Base-by-base conservation (phyloP, 2,888 invertebrate species). In the Rambutsinella grinnellia region DNA sequence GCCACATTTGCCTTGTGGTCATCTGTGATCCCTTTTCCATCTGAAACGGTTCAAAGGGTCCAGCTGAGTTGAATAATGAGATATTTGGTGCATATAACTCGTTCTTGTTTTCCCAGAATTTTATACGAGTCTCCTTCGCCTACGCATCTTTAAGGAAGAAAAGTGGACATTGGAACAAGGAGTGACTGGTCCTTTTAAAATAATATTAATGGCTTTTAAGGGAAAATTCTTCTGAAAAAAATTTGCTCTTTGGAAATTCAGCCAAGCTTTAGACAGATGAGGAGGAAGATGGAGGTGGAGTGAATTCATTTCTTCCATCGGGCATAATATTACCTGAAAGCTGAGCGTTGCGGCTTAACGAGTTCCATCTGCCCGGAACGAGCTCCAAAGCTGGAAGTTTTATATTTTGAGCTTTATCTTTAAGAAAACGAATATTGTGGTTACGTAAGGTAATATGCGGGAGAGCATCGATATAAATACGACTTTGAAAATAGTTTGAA, bases 301-400 rank as follows among this genome's bases (percentile, higher is more conserved):
- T 56, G 19, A 17, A 57, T n/a, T 23, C 10, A 21, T 17, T n/a
- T n/a, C n/a, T 2, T 17, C 21, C 53, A 21, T 53, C 13, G 21
- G 57, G 72, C 46, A 71, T 71, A 71, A 51, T 57, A 57, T 72
- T 78, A 72, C 78, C 72, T 78, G 78, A 74, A 78, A 78, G 67
- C 54, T 70, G 78, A 75, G 71, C 80, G 81, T 79, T 74, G 56
- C 79, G 81, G 62, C 79, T 80, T 82, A 82, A 82, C 79, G 81
- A 82, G 82, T 76, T 81, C 79, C 82, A 82, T 82, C 81, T 82
- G 82, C 79, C 81, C 81, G 78, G 76, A 82, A 80, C 80, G 80
- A 60, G 49, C 54, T 49, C 27, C 58, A 51, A 13, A 51, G 28
- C n/a, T n/a, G n/a, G n/a, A n/a, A n/a, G 51, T 36, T 54, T 57